Evolutionary conservation across 92 coral and sea anemone species (phyloP).

Genomic region (Ricordea florida): DNA sequence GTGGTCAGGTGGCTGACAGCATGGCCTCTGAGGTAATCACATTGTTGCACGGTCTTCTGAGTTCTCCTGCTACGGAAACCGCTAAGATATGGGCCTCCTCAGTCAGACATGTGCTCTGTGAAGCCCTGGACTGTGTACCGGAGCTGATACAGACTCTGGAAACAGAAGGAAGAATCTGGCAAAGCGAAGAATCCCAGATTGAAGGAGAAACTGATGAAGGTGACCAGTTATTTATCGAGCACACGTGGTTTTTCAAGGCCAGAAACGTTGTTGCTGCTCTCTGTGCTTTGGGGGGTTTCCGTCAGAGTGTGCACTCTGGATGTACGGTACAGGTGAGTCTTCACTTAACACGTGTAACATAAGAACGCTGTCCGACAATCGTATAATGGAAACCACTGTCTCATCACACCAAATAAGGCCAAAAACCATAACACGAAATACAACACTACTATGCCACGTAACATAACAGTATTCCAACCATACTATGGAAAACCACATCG

Average conservation of each 20-base stretch:
- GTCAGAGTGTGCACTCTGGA: constrained; percentile 68
- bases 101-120: constrained; percentile 76
- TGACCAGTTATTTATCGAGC: constrained; percentile 15
- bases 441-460: too few relatives aligned
- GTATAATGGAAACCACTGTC: too few relatives aligned
- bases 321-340: constrained; percentile 77
- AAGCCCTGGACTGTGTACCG: constrained; percentile 75
- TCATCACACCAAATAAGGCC: too few relatives aligned
- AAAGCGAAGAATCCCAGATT: background rate
- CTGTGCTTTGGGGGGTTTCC: constrained; percentile 93
- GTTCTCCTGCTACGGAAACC: constrained; percentile 61
- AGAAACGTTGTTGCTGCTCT: constrained; percentile 90
- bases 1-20: constrained; percentile 93
- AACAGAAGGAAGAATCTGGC: constrained; percentile 54
- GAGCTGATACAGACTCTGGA: constrained; percentile 65
- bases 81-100: constrained; percentile 85
- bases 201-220: constrained; percentile 39
- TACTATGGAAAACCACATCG: too few relatives aligned
- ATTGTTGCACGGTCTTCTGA: constrained; percentile 72
- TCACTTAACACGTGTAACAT: too few relatives aligned
- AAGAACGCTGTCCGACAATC: too few relatives aligned
- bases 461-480: too few relatives aligned
- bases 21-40: constrained; percentile 99
- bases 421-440: too few relatives aligned
- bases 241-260: constrained; percentile 74